These are phyloP conservation scores for Botia kubotai DNA, from an alignment of 2,797 vertebrate species.

Conservation along the genomic window DNA sequence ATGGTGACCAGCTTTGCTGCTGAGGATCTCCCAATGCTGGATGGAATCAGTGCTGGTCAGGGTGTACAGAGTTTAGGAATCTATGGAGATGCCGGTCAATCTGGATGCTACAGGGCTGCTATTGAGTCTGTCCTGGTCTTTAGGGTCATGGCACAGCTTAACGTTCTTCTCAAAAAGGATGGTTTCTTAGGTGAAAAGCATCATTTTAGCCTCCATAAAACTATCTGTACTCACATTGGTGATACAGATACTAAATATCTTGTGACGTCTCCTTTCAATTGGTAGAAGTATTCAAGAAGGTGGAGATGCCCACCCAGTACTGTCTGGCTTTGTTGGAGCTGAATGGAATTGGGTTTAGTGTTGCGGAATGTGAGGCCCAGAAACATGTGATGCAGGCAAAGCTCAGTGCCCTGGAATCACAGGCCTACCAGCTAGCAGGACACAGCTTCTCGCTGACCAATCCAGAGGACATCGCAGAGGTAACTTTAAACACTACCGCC, in stretches of 20 bases:
- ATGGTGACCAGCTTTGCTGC: constrained; percentile 90
- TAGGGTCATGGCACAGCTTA: constrained; percentile 83
- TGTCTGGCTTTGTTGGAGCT: constrained; percentile 92
- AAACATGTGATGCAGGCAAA: constrained; percentile 95
- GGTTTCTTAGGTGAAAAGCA: constrained; percentile 80
- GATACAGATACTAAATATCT: constrained; percentile 1
- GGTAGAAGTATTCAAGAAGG: constrained; percentile 83
- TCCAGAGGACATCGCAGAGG: constrained; percentile 93
- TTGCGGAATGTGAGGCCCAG: constrained; percentile 87
- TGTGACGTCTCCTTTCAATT: not conserved
- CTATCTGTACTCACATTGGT: not conserved
- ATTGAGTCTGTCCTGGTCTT: constrained; percentile 85
- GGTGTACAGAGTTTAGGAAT: constrained; percentile 84
- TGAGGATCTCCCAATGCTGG: constrained; percentile 84
- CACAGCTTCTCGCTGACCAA: constrained; percentile 94
- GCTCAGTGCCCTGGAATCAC: constrained; percentile 84
- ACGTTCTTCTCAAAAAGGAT: constrained; percentile 81
- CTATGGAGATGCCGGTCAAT: constrained; percentile 71
- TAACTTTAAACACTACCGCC: constrained; percentile 55
- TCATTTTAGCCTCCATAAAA: not conserved
- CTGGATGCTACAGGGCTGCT: constrained; percentile 87
- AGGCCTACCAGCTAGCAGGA: constrained; percentile 88
- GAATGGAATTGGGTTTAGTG: constrained; percentile 95
- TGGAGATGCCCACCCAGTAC: constrained; percentile 94
- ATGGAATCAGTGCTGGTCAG: constrained; percentile 78